Conservation (phyloP, 2,888 invertebrate genomes). For the Mellilla xanthometata region DNA sequence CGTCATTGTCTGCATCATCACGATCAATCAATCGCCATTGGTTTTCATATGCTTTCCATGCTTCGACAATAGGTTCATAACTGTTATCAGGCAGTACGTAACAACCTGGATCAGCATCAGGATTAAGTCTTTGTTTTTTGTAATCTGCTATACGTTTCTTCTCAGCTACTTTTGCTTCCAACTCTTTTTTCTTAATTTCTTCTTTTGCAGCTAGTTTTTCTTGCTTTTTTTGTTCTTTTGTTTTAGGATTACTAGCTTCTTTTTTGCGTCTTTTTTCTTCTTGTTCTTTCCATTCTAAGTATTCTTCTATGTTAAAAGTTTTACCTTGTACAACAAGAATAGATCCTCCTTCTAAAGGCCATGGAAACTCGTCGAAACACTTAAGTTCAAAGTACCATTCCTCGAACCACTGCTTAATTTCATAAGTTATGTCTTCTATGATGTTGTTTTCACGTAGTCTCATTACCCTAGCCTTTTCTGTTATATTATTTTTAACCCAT, state of each 20-base stretch:
- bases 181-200: slow-evolving; percentile 59
- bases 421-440: slow-evolving; percentile 89
- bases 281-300: slow-evolving; percentile 60
- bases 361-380: slow-evolving; percentile 88
- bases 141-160: slow-evolving; percentile 68
- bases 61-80: slow-evolving; percentile 42
- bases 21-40: slow-evolving; percentile 65
- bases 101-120: slow-evolving; percentile 67
- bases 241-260: slow-evolving; percentile 56
- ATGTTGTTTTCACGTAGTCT: slow-evolving; percentile 80
- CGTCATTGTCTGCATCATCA: slow-evolving; percentile 77
- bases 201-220: slow-evolving; percentile 64
- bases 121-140: slow-evolving; percentile 71
- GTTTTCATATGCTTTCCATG: slow-evolving; percentile 58
- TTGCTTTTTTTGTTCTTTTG: slow-evolving; percentile 71
- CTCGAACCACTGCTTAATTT: slow-evolving; percentile 89
- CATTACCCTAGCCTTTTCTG: slow-evolving; percentile 76
- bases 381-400: slow-evolving; percentile 83
- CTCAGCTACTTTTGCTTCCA: slow-evolving; percentile 58
- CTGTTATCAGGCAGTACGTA: slow-evolving; percentile 51
- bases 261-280: slow-evolving; percentile 64
- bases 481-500: slow-evolving; percentile 65
- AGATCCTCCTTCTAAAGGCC: slow-evolving; percentile 87
- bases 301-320: slow-evolving; percentile 83
- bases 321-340: slow-evolving; percentile 82